These are phyloP conservation scores for Rallus limicola DNA, from an alignment of 2,113 vertebrate species.

Conservation along the genomic window DNA sequence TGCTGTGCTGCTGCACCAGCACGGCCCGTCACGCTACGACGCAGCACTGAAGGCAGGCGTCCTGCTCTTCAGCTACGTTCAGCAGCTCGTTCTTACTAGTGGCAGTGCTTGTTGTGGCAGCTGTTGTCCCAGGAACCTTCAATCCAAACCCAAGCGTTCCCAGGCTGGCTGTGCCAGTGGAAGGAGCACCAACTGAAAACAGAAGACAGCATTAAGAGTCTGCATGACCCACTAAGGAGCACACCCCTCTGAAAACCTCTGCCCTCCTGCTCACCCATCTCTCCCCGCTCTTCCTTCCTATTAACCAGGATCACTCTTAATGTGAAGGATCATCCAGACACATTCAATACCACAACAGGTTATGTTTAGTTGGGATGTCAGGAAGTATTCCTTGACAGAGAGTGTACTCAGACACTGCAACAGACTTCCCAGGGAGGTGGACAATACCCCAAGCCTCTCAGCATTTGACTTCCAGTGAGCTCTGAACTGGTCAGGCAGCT, in stretches of 20 bases:
- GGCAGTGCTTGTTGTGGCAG: slow-evolving; percentile 15
- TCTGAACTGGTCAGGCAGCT: neutral
- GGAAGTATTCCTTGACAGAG: too few relatives aligned
- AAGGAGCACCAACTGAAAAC: slow-evolving; percentile 52
- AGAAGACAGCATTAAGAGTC: neutral
- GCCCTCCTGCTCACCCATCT: neutral
- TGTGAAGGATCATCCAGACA: neutral
- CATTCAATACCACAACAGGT: too few relatives aligned
- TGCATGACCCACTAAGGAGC: neutral
- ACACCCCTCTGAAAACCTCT: neutral
- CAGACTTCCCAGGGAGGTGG: too few relatives aligned
- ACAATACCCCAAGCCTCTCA: too few relatives aligned
- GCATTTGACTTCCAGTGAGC: neutral
- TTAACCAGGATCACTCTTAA: neutral
- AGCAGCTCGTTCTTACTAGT: neutral
- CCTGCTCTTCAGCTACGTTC: neutral
- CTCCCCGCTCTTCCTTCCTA: neutral
- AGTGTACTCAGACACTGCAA: too few relatives aligned
- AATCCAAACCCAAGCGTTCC: slow-evolving; percentile 64
- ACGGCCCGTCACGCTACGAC: neutral
- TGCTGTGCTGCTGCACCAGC: neutral
- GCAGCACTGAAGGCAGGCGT: neutral
- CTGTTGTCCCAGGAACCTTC: slow-evolving; percentile 56
- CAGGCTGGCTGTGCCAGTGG: slow-evolving; percentile 24
- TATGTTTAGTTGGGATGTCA: too few relatives aligned